Evolutionary conservation across 2,888 invertebrate genomes (phyloP).

Genomic region (Lottia gigantea): DNA sequence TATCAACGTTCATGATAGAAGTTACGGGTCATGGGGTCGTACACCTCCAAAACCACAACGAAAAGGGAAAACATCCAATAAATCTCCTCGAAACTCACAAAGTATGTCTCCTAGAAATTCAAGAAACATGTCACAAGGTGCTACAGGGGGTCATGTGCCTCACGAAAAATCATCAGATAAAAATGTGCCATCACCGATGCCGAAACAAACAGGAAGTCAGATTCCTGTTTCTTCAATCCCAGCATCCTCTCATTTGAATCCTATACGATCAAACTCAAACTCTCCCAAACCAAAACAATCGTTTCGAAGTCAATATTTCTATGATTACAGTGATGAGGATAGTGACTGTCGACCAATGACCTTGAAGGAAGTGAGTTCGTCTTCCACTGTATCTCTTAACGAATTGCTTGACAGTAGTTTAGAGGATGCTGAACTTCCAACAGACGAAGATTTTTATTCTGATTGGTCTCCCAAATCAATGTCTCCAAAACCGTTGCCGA

Average conservation of each 20-base stretch:
- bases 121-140: background rate
- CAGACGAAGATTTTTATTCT: constrained; percentile 51
- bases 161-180: constrained; percentile 22
- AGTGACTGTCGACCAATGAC: constrained; percentile 53
- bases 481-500: constrained; percentile 24
- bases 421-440: constrained; percentile 45
- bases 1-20: constrained; percentile 43
- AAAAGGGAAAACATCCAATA: constrained; percentile 1
- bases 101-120: constrained; percentile 7
- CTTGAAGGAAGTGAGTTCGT: constrained; percentile 47
- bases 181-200: constrained; percentile 15
- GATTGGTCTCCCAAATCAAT: constrained; percentile 40
- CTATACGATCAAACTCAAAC: constrained; percentile 7
- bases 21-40: constrained; percentile 31
- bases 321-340: constrained; percentile 60
- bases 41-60: constrained; percentile 13
- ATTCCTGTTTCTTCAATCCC: background rate
- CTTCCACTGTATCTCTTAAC: constrained; percentile 61
- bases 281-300: constrained; percentile 23
- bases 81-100: background rate
- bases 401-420: constrained; percentile 58
- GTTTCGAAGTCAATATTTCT: constrained; percentile 47
- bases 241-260: background rate
- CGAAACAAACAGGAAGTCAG: constrained; percentile 19
- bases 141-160: background rate